These are phyloP conservation scores for Eciton burchellii DNA, from an alignment of 1,140 invertebrate species.

Conservation along the genomic window DNA sequence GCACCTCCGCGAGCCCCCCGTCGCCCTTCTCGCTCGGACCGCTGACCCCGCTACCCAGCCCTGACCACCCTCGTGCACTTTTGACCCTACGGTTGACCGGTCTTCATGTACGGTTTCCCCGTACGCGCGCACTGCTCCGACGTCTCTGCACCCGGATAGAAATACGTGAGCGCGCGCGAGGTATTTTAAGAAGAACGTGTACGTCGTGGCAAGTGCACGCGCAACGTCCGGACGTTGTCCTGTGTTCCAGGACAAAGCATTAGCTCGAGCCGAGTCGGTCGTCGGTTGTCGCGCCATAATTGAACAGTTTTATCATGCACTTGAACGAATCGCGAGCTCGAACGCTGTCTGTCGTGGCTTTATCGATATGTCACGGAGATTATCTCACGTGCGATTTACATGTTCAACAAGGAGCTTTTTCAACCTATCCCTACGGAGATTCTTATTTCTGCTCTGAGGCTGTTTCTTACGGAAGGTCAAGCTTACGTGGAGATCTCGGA, in stretches of 20 bases:
- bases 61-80: conserved; percentile 58
- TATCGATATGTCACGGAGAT: too few relatives aligned
- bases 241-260: neutral
- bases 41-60: neutral
- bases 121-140: conserved; percentile 72
- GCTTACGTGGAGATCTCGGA: neutral
- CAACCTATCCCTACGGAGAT: too few relatives aligned
- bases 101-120: conserved; percentile 79
- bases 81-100: conserved; percentile 49
- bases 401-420: too few relatives aligned
- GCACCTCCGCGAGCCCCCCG: conserved; percentile 2
- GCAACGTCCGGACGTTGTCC: conserved; percentile 17
- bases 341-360: too few relatives aligned
- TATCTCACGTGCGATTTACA: too few relatives aligned
- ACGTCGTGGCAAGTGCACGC: conserved; percentile 10
- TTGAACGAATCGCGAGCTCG: too few relatives aligned
- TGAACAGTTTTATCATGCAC: neutral
- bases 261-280: neutral
- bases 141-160: conserved; percentile 7
- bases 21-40: conserved; percentile 40
- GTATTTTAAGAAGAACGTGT: conserved; percentile 45
- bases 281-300: neutral
- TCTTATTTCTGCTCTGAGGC: neutral
- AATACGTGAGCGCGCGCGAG: conserved; percentile 31
- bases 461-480: conserved; percentile 20